A percentile compares a stretch with the other conserved stretches of the same genome.
These are phyloP conservation scores for Neosalanx taihuensis DNA, from an alignment of 2,797 vertebrate genomes.

Conservation along the genomic window DNA sequence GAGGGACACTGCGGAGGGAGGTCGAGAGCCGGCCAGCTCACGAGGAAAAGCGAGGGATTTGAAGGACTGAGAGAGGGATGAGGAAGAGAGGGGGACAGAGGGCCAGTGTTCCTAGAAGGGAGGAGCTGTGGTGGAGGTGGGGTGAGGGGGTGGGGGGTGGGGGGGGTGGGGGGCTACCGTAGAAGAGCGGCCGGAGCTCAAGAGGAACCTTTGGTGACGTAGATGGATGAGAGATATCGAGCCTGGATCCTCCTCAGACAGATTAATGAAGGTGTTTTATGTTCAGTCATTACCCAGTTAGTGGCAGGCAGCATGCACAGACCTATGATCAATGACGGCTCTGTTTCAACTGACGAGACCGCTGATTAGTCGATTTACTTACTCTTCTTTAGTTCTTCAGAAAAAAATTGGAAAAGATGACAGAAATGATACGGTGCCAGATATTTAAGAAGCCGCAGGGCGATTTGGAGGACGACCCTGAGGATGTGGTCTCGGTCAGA, in stretches of 20 bases:
- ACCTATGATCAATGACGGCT: neutral
- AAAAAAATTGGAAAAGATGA: neutral
- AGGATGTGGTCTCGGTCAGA: no score
- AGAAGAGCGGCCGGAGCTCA: neutral
- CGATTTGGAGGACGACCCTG: no score
- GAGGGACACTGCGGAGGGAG: neutral
- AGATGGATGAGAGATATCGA: neutral
- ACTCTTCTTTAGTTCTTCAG: no score
- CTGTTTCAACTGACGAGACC: neutral
- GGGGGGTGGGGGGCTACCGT: no score
- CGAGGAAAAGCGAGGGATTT: no score
- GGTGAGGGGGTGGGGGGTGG: no score
- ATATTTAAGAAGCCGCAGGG: neutral
- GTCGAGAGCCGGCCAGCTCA: no score
- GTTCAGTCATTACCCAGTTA: neutral
- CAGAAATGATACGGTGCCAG: neutral
- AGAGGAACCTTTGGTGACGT: slow-evolving; percentile 1
- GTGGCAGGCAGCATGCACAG: neutral
- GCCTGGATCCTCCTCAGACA: neutral
- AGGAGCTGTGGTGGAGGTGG: no score
- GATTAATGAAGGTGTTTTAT: slow-evolving; percentile 6
- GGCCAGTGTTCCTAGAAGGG: no score
- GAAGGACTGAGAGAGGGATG: no score
- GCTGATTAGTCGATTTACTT: neutral
- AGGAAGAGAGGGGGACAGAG: no score